A percentile compares a stretch with the other conserved stretches of the same genome.
These are phyloP conservation scores for Drosophila fulvimacula DNA, from an alignment of 2,888 invertebrate genomes.

Conservation along the genomic window DNA sequence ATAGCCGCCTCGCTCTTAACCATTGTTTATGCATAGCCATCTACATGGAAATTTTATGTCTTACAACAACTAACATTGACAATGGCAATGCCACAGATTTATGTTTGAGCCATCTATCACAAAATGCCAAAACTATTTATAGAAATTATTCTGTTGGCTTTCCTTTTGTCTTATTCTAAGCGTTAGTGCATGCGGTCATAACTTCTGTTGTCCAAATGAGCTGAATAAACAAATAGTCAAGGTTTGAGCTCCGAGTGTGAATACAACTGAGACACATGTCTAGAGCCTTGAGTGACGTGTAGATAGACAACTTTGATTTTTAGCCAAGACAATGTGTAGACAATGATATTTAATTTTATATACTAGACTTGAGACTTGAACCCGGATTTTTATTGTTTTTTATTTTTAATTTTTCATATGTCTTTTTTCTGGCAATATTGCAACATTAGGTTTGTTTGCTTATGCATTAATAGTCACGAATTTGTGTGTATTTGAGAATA, in stretches of 20 bases:
- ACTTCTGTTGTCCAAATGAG: constrained; percentile 3
- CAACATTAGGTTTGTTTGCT: too few species aligned
- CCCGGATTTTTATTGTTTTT: background rate
- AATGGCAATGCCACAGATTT: background rate
- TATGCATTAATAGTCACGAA: too few species aligned
- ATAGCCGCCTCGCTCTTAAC: constrained; percentile 28
- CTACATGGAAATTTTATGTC: constrained; percentile 3
- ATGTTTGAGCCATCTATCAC: background rate
- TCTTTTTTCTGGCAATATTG: too few species aligned
- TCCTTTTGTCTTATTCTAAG: background rate
- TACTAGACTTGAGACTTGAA: background rate
- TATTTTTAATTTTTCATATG: too few species aligned
- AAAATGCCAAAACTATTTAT: background rate
- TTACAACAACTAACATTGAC: background rate
- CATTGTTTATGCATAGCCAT: constrained; percentile 16
- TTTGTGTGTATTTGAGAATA: too few species aligned
- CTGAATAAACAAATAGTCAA: constrained; percentile 6
- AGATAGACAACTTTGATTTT: background rate
- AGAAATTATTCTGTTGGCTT: background rate
- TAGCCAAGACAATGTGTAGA: background rate
- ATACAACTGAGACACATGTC: background rate
- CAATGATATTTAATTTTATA: background rate
- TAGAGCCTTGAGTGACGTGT: background rate
- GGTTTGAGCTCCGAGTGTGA: background rate
- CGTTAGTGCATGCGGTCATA: background rate